Evolutionary conservation across 2,797 vertebrate genomes (phyloP), one percentile per base, ranked within the genome.

Genomic region (Poecilia velifera): DNA sequence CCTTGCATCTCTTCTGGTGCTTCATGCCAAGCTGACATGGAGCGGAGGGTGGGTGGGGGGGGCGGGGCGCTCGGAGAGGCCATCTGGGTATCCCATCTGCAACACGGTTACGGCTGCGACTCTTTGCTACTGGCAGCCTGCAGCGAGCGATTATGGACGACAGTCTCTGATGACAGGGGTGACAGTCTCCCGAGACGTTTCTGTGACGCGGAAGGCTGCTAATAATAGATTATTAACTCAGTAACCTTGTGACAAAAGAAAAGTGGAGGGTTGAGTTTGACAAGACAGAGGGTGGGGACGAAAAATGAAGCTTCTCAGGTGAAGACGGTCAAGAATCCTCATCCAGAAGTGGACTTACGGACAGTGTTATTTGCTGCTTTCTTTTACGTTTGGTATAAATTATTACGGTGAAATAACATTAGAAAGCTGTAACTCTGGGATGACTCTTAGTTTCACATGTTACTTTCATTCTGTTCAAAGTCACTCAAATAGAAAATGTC

Each of bases 61-160:
- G 87, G 88, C 86, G 86, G 86, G 92, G 89, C 81, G 72, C 85
- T 89, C 80, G 16, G 82, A 79, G 74, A 90, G 90, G 92, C 96
- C 96, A 96, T 96, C 95, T 96, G 96, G 92, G 94, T 88, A 85
- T 90, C 93, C 96, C 95, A 96, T 96, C 95, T 96, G 95, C 90
- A 93, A 83, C 86, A 86, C 76, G 86, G 91, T 87, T 88, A 88
- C 91, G 91, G 93, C 87, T 91, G 89, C 87, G 87, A 91, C 87
- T 92, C 88, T 85, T 84, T 87, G 64, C 28, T 82, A 86, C 89
- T 92, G 93, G 94, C 91, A 91, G 85, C 82, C 82, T 75, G 84
- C 72, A 72, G 88, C 79, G 16, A 91, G 88, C 82, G 84, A 94
- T 94, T 94, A 92, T 84, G 87, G 73, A 86, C 84, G 78, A 89